Percentiles rank a stretch among this genome's conserved stretches.
phyloP scores from a whole-genome alignment of 2,113 vertebrate species.

The Eudyptes chrysolophus region DNA sequence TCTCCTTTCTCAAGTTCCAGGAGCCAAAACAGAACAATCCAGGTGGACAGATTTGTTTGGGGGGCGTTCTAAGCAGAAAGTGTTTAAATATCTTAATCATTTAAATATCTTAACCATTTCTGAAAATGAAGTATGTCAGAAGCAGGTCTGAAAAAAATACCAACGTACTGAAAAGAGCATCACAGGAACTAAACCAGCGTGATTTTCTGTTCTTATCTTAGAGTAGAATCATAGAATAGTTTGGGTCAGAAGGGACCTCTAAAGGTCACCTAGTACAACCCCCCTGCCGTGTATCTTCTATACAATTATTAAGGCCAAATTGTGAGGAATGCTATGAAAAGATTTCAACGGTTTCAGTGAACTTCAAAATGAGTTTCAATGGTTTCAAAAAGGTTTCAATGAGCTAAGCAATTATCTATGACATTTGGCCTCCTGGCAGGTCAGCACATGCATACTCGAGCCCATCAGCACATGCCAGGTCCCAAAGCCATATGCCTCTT shows the following conservation, averaged over 20 bases:
- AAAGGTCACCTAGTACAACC: no score
- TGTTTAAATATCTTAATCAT: background rate
- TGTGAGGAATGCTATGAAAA: background rate
- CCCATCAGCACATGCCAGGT: background rate
- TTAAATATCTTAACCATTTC: background rate
- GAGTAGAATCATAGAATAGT: no score
- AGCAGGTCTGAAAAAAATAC: background rate
- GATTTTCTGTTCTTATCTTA: background rate
- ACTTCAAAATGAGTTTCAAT: background rate
- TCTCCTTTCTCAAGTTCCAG: background rate
- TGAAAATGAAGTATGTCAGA: background rate
- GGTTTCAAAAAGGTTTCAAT: background rate
- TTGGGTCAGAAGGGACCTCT: no score
- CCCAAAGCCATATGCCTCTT: background rate
- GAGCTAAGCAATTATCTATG: background rate
- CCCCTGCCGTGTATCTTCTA: background rate
- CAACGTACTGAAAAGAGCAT: background rate
- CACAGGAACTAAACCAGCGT: background rate
- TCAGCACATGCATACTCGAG: background rate
- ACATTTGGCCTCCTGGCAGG: background rate
- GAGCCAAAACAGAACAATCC: background rate
- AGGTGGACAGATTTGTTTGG: no score
- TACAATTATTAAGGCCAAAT: background rate
- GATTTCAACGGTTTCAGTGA: background rate
- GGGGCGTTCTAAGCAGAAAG: background rate